Percentiles rank a stretch among this genome's conserved stretches.
Evolutionary conservation across 1,140 invertebrate species (phyloP).

Genomic region (Coenobita brevimanus): DNA sequence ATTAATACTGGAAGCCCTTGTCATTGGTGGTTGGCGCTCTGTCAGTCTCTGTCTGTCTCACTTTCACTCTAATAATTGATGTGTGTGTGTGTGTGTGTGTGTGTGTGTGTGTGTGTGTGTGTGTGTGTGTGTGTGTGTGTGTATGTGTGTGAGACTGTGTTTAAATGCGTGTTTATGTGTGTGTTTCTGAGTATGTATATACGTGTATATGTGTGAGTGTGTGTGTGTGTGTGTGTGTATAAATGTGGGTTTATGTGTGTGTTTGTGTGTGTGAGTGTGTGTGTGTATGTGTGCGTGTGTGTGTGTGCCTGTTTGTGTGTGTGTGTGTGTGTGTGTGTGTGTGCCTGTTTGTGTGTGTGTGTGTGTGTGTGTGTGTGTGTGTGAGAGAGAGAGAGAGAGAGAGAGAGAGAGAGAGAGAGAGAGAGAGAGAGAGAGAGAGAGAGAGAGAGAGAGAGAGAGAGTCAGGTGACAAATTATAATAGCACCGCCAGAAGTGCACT

Average conservation of each 20-base stretch:
- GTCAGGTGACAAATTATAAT: too few relatives aligned
- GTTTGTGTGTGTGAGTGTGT: not conserved
- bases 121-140: not conserved
- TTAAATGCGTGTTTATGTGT: not conserved
- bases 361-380: slow-evolving; percentile 12
- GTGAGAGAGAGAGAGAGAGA: not conserved
- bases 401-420: not conserved
- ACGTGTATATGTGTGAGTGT: slow-evolving; percentile 23
- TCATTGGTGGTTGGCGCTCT: too few relatives aligned
- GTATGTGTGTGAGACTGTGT: not conserved
- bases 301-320: slow-evolving; percentile 5
- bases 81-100: not conserved
- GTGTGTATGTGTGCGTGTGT: slow-evolving; percentile 14
- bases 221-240: slow-evolving; percentile 17
- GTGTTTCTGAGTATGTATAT: slow-evolving; percentile 17
- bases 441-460: slow-evolving; percentile 1
- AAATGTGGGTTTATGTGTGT: slow-evolving; percentile 23
- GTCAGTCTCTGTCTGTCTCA: too few relatives aligned
- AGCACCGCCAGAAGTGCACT: too few relatives aligned
- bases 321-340: slow-evolving; percentile 15
- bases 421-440: slow-evolving; percentile 1
- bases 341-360: not conserved
- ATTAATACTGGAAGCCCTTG: too few relatives aligned
- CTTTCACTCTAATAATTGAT: too few relatives aligned
- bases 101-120: slow-evolving; percentile 8